A percentile compares a stretch with the other conserved stretches of the same genome.
Evolutionary conservation across 2,888 invertebrate genomes (phyloP).

Genomic region (Proisotoma minuta): DNA sequence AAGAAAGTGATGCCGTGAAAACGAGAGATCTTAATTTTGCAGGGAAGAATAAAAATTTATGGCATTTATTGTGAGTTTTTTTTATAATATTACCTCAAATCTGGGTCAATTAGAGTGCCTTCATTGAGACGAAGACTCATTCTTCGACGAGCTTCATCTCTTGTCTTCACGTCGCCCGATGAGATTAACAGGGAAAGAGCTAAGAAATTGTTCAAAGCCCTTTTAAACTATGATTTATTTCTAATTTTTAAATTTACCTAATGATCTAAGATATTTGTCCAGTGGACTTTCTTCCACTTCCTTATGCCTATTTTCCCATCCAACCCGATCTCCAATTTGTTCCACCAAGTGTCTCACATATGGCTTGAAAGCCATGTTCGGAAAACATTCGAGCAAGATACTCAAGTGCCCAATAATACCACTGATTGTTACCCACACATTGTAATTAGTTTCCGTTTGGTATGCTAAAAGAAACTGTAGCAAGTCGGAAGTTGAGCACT

Average conservation of each 20-base stretch:
- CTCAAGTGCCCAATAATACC: background rate
- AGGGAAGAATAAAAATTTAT: no score
- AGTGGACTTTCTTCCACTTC: no score
- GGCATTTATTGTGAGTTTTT: no score
- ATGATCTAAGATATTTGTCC: no score
- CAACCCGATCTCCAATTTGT: background rate
- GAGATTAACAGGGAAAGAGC: no score
- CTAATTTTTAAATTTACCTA: no score
- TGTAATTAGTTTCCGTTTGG: background rate
- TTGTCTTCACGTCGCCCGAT: background rate
- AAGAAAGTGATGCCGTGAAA: no score
- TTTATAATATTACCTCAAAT: no score
- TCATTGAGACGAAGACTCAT: background rate
- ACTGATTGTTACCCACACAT: background rate
- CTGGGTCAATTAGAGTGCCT: background rate
- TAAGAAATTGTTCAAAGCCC: no score
- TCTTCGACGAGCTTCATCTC: background rate
- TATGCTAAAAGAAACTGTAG: background rate
- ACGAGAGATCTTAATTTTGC: no score
- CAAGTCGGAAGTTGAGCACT: conserved; percentile 72
- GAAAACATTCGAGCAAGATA: background rate
- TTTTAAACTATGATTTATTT: no score
- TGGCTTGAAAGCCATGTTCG: background rate
- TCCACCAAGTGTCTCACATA: background rate
- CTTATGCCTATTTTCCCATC: background rate